A percentile compares a stretch with the other conserved stretches of the same genome.
Conservation (phyloP, 2,888 invertebrate species). For the Leuctra nigra region DNA sequence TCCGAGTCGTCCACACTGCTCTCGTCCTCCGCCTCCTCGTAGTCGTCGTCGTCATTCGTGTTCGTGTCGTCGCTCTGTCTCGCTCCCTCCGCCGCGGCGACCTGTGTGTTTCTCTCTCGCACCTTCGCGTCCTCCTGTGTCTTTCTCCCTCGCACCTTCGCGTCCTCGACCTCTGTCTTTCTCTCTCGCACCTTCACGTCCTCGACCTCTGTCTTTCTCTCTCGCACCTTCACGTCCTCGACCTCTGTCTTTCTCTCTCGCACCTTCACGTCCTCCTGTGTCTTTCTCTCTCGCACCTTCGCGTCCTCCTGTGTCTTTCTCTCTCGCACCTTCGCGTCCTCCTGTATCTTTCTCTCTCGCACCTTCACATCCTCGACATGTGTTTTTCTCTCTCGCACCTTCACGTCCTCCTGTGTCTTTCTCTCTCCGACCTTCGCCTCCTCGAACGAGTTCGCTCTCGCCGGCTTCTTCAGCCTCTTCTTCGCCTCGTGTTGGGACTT, state of each 20-base stretch:
- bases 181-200: not conserved
- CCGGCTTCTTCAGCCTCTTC: conserved; percentile 8
- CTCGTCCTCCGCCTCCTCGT: conserved; percentile 8
- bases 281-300: too few species aligned
- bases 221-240: not conserved
- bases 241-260: not conserved
- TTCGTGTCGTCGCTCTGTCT: not conserved
- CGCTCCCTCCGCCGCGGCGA: not conserved
- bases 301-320: too few species aligned
- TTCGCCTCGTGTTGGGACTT: not conserved
- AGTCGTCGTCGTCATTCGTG: conserved; percentile 1
- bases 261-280: not conserved
- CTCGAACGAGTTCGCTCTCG: conserved; percentile 20
- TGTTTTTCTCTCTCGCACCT: not conserved
- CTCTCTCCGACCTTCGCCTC: conserved; percentile 1
- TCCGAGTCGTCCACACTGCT: not conserved
- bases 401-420: not conserved
- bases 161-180: too few species aligned
- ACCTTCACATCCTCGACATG: not conserved
- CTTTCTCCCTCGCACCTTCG: not conserved
- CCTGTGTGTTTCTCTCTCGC: too few species aligned
- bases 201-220: conserved; percentile 4
- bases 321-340: too few species aligned
- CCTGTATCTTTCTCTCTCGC: too few species aligned
- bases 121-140: too few species aligned